phyloP scores from a whole-genome alignment of 1,140 invertebrate species.

The Heliothis virescens region DNA sequence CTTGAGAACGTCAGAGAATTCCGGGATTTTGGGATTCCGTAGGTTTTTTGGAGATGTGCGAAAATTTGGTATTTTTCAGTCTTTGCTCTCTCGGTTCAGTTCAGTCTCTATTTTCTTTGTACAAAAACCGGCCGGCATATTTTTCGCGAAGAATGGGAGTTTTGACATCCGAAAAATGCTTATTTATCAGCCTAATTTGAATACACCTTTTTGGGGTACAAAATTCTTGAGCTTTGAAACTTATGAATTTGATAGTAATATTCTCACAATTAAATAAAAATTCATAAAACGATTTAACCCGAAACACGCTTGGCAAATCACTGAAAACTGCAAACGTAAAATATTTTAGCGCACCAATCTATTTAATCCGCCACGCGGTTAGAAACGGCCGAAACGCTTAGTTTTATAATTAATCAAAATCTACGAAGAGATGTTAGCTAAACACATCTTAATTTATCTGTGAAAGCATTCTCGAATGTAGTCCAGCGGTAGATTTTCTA shows the following conservation, averaged over 20 bases:
- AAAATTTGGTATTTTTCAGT: too few species aligned
- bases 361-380: background rate
- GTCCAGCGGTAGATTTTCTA: background rate
- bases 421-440: slow-evolving; percentile 18
- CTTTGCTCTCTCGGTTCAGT: too few species aligned
- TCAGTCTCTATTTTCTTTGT: too few species aligned
- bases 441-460: slow-evolving; percentile 20
- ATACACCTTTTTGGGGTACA: too few species aligned
- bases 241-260: too few species aligned
- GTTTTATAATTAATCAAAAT: slow-evolving; percentile 36
- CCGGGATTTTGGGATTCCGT: slow-evolving; percentile 33
- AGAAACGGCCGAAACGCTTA: slow-evolving; percentile 20
- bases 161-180: too few species aligned
- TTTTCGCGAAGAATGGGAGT: too few species aligned
- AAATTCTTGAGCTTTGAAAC: too few species aligned
- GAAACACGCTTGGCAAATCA: background rate
- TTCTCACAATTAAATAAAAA: background rate
- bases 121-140: too few species aligned
- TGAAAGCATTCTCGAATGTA: slow-evolving; percentile 33
- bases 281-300: background rate
- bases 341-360: slow-evolving; percentile 34
- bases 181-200: too few species aligned
- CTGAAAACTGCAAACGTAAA: background rate
- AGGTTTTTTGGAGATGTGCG: background rate
- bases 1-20: slow-evolving; percentile 21